A percentile compares a stretch with the other conserved stretches of the same genome.
Conservation (phyloP, 2,113 vertebrate species). For the Daboia siamensis region DNA sequence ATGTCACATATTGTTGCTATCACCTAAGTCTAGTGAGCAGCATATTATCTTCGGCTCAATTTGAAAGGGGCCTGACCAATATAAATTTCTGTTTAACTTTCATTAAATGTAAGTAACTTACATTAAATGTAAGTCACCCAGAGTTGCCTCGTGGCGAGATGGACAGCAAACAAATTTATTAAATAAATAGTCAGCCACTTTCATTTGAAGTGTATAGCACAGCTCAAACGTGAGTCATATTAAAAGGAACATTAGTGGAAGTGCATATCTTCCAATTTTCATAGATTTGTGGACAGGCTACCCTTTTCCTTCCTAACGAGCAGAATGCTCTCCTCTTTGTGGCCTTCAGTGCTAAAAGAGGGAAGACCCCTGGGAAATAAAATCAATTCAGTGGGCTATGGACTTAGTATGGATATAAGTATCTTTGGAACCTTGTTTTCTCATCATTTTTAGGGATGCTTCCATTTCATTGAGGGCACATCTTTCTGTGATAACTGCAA, state of each 20-base stretch:
- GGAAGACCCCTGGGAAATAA: neutral
- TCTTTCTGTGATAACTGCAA: neutral
- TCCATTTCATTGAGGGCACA: neutral
- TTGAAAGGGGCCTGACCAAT: neutral
- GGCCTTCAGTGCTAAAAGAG: neutral
- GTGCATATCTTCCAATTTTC: neutral
- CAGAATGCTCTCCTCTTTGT: neutral
- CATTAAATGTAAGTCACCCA: neutral
- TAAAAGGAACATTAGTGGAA: neutral
- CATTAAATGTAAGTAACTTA: neutral
- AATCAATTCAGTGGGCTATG: too few relatives aligned
- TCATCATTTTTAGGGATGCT: neutral
- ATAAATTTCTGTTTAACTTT: neutral
- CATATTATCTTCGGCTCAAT: neutral
- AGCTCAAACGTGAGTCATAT: neutral
- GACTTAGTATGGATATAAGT: too few relatives aligned
- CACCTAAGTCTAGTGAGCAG: neutral
- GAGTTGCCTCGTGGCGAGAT: neutral
- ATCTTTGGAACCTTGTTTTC: too few relatives aligned
- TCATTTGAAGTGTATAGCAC: neutral
- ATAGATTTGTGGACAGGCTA: neutral
- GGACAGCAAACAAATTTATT: neutral
- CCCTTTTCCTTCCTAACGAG: neutral
- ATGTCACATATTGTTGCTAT: neutral
- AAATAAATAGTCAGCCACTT: neutral